Conservation (phyloP, 2,888 invertebrate species). For the Oligia strigilis region DNA sequence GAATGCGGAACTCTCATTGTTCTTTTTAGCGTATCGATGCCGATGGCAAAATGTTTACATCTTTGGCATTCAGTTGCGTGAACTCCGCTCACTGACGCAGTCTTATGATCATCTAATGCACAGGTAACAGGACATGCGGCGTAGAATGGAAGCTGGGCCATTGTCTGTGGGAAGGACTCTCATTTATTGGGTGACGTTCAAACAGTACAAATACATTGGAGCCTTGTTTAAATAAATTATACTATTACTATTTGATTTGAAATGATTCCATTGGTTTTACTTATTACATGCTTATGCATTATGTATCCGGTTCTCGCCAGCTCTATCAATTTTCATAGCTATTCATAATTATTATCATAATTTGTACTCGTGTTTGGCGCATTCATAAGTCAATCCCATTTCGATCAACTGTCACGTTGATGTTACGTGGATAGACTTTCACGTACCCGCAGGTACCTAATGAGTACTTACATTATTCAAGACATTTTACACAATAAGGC, state of each 20-base stretch:
- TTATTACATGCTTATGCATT: slow-evolving; percentile 37
- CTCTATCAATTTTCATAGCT: slow-evolving; percentile 30
- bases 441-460: slow-evolving; percentile 7
- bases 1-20: background rate
- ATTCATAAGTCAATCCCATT: slow-evolving; percentile 37
- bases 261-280: slow-evolving; percentile 27
- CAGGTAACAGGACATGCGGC: background rate
- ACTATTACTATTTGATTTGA: slow-evolving; percentile 15
- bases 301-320: slow-evolving; percentile 34
- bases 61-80: background rate
- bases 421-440: slow-evolving; percentile 16
- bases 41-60: background rate
- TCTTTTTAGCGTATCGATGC: background rate
- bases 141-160: no score
- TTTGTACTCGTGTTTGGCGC: slow-evolving; percentile 39
- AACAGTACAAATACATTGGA: background rate
- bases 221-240: slow-evolving; percentile 10
- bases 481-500: slow-evolving; percentile 26
- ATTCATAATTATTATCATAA: slow-evolving; percentile 33
- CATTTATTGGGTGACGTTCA: background rate
- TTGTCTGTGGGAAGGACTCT: background rate
- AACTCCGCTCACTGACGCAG: background rate
- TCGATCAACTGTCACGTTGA: slow-evolving; percentile 7
- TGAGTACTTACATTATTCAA: slow-evolving; percentile 40
- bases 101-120: background rate